These are phyloP conservation scores for Chloroclysta siterata DNA, from an alignment of 2,888 invertebrate genomes.

Conservation along the genomic window DNA sequence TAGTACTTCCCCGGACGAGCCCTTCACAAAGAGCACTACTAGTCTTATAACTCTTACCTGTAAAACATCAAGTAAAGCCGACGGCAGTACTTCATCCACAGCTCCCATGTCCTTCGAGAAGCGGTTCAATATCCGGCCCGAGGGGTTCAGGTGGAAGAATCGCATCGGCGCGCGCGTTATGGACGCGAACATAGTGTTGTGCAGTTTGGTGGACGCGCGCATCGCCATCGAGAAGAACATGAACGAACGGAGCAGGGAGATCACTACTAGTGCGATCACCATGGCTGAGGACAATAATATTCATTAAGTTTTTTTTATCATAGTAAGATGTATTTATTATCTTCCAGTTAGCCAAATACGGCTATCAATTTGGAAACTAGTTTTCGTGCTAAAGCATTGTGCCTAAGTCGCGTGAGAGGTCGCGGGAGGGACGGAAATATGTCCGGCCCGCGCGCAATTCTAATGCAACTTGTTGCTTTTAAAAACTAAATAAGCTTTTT, in stretches of 20 bases:
- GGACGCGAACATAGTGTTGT: slow-evolving; percentile 93
- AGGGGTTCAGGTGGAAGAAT: slow-evolving; percentile 95
- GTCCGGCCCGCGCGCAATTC: no score
- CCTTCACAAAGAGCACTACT: no score
- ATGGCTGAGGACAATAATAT: slow-evolving; percentile 61
- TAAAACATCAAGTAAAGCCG: slow-evolving; percentile 86
- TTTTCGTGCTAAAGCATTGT: no score
- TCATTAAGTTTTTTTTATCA: background rate
- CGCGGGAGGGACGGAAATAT: no score
- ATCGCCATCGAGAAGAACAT: slow-evolving; percentile 88
- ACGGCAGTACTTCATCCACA: slow-evolving; percentile 87
- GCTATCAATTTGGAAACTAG: no score
- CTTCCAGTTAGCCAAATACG: no score
- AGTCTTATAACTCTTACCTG: no score
- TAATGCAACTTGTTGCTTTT: no score
- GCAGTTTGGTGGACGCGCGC: slow-evolving; percentile 90
- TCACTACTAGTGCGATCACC: slow-evolving; percentile 76
- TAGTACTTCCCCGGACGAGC: no score
- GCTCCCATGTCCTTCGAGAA: slow-evolving; percentile 95
- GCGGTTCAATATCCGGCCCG: slow-evolving; percentile 92
- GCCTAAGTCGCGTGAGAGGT: background rate
- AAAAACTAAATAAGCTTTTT: no score
- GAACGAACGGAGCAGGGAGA: slow-evolving; percentile 81
- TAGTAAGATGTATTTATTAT: no score
- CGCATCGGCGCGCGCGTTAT: slow-evolving; percentile 92